Conservation (phyloP, 64 coral and sea anemone genomes). For the Actinia equina region DNA sequence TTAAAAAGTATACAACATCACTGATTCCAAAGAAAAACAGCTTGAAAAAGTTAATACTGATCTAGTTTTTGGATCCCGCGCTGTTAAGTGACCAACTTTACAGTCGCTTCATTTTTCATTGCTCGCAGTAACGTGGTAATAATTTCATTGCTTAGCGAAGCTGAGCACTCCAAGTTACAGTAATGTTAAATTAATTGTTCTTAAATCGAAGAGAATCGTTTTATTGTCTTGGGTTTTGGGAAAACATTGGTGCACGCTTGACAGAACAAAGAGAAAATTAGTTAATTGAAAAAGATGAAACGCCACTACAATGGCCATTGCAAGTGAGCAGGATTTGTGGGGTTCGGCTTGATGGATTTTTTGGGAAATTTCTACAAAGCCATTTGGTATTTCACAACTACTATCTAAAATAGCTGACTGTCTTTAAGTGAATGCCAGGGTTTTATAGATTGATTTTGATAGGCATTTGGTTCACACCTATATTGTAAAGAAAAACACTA, state of each 20-base stretch:
- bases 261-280: not conserved
- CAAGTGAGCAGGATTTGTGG: not conserved
- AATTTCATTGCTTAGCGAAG: constrained; percentile 2
- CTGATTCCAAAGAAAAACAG: no score
- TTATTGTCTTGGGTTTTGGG: constrained; percentile 13
- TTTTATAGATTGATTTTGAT: constrained; percentile 11
- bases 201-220: not conserved
- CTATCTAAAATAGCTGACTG: not conserved
- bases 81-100: not conserved
- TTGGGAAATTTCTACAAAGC: not conserved
- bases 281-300: not conserved
- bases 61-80: not conserved
- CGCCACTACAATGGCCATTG: not conserved
- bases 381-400: constrained; percentile 27
- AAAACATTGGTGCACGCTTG: constrained; percentile 5
- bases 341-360: not conserved
- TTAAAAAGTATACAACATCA: no score
- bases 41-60: no score
- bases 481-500: constrained; percentile 2
- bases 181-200: constrained; percentile 21
- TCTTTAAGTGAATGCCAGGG: constrained; percentile 19
- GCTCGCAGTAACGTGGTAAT: not conserved
- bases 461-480: constrained; percentile 25
- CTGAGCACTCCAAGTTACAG: constrained; percentile 16
- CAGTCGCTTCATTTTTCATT: not conserved